Percentiles rank a stretch among this genome's conserved stretches.
Conservation (phyloP, 2,797 vertebrate species). For the Chlorospingus flavigularis region DNA sequence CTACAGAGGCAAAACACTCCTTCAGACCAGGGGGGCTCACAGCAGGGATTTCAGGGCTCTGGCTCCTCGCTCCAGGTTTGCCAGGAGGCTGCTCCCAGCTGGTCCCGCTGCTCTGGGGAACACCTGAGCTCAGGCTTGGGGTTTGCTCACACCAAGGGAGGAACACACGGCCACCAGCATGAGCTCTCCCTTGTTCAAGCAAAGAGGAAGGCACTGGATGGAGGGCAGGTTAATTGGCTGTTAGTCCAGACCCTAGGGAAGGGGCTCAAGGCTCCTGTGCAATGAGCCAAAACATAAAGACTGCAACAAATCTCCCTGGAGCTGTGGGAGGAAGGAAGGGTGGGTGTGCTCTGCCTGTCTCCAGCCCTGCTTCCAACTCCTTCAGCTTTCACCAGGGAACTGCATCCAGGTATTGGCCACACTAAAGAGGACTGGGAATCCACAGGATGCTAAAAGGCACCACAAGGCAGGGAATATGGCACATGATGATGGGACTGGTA, state of each 20-base stretch:
- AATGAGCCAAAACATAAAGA: not conserved
- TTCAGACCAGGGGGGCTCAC: not conserved
- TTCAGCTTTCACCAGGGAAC: not conserved
- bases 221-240: not conserved
- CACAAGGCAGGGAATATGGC: not conserved
- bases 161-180: not conserved
- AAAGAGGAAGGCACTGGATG: not conserved
- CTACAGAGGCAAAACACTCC: conserved; percentile 52
- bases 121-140: not conserved
- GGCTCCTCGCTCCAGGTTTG: not conserved
- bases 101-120: not conserved
- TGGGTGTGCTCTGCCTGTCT: not conserved
- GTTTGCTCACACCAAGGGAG: not conserved
- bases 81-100: not conserved
- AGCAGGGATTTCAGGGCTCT: not conserved
- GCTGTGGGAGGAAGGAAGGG: not conserved
- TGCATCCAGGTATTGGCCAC: not conserved
- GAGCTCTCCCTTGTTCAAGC: not conserved
- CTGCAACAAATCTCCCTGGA: not conserved
- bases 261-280: not conserved
- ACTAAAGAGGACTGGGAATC: not conserved
- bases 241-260: not conserved
- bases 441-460: not conserved
- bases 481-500: fast-evolving
- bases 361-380: not conserved